A percentile compares a stretch with the other conserved stretches of the same genome.
Evolutionary conservation across 2,113 vertebrate species (phyloP).

Genomic region (Lethenteron camtschaticum): DNA sequence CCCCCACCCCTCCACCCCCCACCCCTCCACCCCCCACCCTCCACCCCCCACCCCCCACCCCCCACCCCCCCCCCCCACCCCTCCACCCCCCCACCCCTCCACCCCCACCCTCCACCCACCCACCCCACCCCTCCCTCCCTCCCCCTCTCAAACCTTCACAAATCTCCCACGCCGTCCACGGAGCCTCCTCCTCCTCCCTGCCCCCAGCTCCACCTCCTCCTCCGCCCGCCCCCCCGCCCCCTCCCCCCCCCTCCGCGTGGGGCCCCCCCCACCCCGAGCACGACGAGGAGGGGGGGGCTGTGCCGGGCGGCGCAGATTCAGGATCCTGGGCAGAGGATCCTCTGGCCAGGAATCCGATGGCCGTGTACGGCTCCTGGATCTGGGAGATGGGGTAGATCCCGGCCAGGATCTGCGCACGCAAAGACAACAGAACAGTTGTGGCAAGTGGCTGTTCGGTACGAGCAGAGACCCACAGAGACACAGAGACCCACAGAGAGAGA

Average conservation of each 20-base stretch:
- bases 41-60: too few species aligned
- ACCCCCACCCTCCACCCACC: background rate
- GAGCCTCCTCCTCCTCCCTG: slow-evolving; percentile 12
- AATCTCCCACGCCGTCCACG: slow-evolving; percentile 62
- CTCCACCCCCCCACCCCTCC: too few species aligned
- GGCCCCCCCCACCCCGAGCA: too few species aligned
- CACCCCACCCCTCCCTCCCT: background rate
- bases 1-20: too few species aligned
- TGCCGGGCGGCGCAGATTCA: slow-evolving; percentile 40
- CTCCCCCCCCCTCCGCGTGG: too few species aligned
- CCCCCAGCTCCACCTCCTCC: slow-evolving; percentile 14
- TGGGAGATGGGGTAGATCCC: slow-evolving; percentile 69
- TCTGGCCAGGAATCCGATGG: slow-evolving; percentile 48
- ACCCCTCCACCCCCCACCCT: too few species aligned
- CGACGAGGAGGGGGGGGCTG: too few species aligned
- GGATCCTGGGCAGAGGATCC: slow-evolving; percentile 33
- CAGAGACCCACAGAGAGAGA: too few species aligned
- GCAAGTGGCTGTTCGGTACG: too few species aligned
- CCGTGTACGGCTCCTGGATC: slow-evolving; percentile 63
- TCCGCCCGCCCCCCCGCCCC: slow-evolving; percentile 3
- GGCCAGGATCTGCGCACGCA: slow-evolving; percentile 34
- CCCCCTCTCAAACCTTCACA: slow-evolving; percentile 49
- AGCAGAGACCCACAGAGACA: too few species aligned
- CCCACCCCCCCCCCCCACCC: too few species aligned
- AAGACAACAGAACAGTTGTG: background rate